phyloP scores from a whole-genome alignment of 2,888 invertebrate species.

The Diplazon laetatorius region DNA sequence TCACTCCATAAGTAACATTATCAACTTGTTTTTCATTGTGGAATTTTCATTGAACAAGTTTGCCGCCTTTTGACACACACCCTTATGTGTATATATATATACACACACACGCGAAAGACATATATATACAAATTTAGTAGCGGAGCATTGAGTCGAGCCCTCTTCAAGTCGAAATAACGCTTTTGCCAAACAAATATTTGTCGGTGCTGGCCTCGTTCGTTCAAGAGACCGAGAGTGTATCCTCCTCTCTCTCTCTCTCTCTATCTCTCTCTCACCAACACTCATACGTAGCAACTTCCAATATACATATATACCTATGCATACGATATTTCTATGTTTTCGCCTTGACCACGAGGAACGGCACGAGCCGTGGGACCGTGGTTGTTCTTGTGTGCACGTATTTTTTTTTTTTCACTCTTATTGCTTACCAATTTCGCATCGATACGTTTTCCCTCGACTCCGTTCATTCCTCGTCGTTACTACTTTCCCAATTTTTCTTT shows the following conservation, averaged over 20 bases:
- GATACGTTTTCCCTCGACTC: constrained; percentile 48
- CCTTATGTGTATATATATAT: no score
- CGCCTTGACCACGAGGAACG: constrained; percentile 61
- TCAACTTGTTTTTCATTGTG: no score
- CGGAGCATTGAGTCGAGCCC: no score
- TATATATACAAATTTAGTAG: no score
- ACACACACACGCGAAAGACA: no score
- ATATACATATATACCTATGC: constrained; percentile 8
- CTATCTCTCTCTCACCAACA: no score
- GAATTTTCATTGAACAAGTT: no score
- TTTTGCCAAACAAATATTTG: constrained; percentile 58
- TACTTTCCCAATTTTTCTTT: constrained; percentile 38
- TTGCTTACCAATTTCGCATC: constrained; percentile 57
- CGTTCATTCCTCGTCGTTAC: constrained; percentile 23
- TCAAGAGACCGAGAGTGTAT: constrained; percentile 50
- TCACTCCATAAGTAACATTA: no score
- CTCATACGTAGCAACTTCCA: no score
- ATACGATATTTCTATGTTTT: constrained; percentile 61
- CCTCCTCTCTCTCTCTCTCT: no score
- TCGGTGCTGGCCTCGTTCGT: constrained; percentile 50
- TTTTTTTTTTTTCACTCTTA: constrained; percentile 49
- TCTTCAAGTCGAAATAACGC: constrained; percentile 21
- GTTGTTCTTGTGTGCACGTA: constrained; percentile 26
- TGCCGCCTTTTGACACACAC: no score
- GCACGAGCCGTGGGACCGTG: constrained; percentile 27